Evolutionary conservation across 1,140 invertebrate species (phyloP).

Genomic region (Drosophila sulfurigaster): DNA sequence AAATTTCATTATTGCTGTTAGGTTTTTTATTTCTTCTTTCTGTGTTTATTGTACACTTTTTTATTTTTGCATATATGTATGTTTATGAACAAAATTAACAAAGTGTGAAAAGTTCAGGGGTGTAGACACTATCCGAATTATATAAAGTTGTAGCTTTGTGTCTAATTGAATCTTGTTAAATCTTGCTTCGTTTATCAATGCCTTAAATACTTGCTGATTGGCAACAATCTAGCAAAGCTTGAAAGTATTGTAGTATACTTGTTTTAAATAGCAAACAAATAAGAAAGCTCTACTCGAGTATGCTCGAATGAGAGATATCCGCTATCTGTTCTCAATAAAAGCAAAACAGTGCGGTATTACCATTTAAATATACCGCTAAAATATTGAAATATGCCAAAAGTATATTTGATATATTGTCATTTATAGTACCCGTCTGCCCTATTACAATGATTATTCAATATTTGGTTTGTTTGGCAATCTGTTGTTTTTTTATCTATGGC

Average conservation of each 20-base stretch:
- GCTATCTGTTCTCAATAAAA: no score
- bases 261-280: not conserved
- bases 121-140: conserved; percentile 22
- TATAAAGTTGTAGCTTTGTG: conserved; percentile 4
- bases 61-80: conserved; percentile 18
- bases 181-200: conserved; percentile 2
- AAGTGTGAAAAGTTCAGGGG: conserved; percentile 76
- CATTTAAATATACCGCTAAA: no score
- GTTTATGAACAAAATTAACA: conserved; percentile 66
- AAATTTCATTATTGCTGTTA: conserved; percentile 8
- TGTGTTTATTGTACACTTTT: conserved; percentile 17
- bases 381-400: no score
- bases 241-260: not conserved
- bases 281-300: not conserved
- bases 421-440: no score
- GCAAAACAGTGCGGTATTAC: no score
- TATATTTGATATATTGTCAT: no score
- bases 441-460: no score
- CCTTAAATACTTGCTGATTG: not conserved
- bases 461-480: no score
- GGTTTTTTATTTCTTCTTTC: not conserved
- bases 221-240: not conserved
- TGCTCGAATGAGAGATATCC: no score
- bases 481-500: no score
- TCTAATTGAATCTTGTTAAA: conserved; percentile 39